Evolutionary conservation across 2,113 vertebrate genomes (phyloP), one percentile per base, ranked within the genome.

Genomic region (Alaudala cheleensis): DNA sequence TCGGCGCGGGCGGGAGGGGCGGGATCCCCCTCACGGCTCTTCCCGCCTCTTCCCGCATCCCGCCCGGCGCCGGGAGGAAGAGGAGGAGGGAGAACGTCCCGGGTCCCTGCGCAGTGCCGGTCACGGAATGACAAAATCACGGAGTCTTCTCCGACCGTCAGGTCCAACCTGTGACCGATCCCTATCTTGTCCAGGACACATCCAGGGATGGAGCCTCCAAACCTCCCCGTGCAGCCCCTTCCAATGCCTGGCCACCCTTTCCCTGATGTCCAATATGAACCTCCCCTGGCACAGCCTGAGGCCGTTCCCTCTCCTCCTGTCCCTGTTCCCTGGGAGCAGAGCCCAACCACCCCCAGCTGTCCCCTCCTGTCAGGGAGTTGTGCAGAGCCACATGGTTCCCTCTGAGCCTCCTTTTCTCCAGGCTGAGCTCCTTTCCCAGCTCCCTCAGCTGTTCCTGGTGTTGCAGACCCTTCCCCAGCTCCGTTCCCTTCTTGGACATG

Each of bases 401-500:
- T 20, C 84, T 54, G 49, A 34, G 29, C n/a, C 56, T 70, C 40
- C 40, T 79, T 54, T 62, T 3, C 56, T 62, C 85, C 40, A 87
- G 47, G 3, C 40, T 70, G 56, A 86, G 62, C 29, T 5, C 60
- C 50, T 44, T 44, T 16, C 24, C 67, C 69, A 66, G 34, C 62
- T 69, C 39, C 39, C 39, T 87, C 28, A 33, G 56, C 65, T 0
- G 0, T 15, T 61, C 40, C 24, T 70, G 39, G 6, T 4, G 10
- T 19, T 78, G 12, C 56, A 54, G 5, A 3, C 29, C 29, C 42
- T 39, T 71, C 13, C 16, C 31, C 34, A 42, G 4, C 17, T 56
- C 42, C 0, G 0, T 50, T 57, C 12, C 34, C 6, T 16, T 42
- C 37, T 0, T 7, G 31, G 12, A 37, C 37, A 9, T 0, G 0